Base-by-base conservation (phyloP, 2,888 invertebrate species). In the Flexamia atlantica region DNA sequence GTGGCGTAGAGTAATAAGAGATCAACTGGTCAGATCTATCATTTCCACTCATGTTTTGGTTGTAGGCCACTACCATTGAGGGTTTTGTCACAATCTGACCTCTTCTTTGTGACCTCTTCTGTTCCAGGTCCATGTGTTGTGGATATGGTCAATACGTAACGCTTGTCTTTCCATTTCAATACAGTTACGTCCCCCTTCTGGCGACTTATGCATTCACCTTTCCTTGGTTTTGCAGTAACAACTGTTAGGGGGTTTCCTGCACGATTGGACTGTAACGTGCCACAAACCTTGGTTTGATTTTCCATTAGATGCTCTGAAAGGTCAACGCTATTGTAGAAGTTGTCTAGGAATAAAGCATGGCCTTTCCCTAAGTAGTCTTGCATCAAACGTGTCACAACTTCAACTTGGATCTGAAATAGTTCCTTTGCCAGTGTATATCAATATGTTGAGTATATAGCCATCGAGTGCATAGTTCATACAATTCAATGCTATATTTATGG, bases 91-190 rank as follows among this genome's bases (percentile, higher is more conserved):
- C 30, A 30, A 25, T 25, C 23, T 25, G 17, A 14, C 60, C 76
- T 53, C 83, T 83, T 60, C 28, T 83, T 83, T 9, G 28, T 80
- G 4, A 68, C 14, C 40, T 80, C 60, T 42, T 83, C 83, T 30
- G 50, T 83, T 68, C 36, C 46, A 9, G 83, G 83, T 30, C 83
- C 80, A 80, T 83, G 20, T 9, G 68, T 80, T n/a, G 83, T 83
- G 25, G 83, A 80, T 32, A 79, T 83, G 17, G 46, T 83, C 42
- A 80, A 50, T 30, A 80, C 57, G 14, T 80, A 28, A 17, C 68
- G 14, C 46, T 83, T 83, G 30, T 83, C 83, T 23, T 50, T 30
- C 80, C 83, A 83, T 80, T 83, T 83, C 80, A 83, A 68, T 5
- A 83, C 80, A 0, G 80, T 68, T 1, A 46, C 36, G 36, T 50